Percentiles rank a stretch among this genome's conserved stretches.
Conservation (phyloP, 2,888 invertebrate species). For the Alitta virens region DNA sequence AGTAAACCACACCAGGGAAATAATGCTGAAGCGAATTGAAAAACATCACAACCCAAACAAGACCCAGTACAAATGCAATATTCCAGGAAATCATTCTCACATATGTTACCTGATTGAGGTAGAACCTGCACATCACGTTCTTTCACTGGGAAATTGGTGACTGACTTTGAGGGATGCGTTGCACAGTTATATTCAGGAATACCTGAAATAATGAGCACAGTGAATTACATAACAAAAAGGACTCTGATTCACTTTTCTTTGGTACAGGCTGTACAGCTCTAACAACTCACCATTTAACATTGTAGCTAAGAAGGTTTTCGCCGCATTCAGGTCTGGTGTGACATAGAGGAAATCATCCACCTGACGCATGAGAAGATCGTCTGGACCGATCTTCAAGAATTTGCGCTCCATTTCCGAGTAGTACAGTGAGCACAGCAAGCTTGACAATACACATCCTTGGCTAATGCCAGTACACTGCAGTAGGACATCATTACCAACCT, state of each 20-base stretch:
- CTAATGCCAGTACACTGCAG: slow-evolving; percentile 42
- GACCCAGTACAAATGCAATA: no score
- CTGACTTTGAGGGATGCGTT: no score
- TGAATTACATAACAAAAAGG: not conserved
- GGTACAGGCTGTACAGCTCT: not conserved
- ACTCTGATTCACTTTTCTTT: no score
- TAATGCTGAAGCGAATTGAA: not conserved
- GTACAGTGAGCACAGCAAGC: slow-evolving; percentile 48
- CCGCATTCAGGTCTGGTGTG: slow-evolving; percentile 37
- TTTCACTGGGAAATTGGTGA: no score
- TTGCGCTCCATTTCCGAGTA: slow-evolving; percentile 44
- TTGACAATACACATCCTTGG: slow-evolving; percentile 50
- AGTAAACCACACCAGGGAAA: not conserved
- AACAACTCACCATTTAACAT: slow-evolving; percentile 2
- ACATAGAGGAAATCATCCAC: slow-evolving; percentile 51
- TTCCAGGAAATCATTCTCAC: no score
- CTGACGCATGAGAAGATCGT: slow-evolving; percentile 43
- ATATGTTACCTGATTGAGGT: no score
- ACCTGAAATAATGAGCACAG: no score
- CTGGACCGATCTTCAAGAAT: slow-evolving; percentile 21
- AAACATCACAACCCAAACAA: no score
- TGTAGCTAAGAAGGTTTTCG: slow-evolving; percentile 34
- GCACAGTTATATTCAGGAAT: no score
- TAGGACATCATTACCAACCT: slow-evolving; percentile 40
- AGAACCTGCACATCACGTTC: no score